phyloP scores from a whole-genome alignment of 2,888 invertebrate species.

The Conomelus anceps region DNA sequence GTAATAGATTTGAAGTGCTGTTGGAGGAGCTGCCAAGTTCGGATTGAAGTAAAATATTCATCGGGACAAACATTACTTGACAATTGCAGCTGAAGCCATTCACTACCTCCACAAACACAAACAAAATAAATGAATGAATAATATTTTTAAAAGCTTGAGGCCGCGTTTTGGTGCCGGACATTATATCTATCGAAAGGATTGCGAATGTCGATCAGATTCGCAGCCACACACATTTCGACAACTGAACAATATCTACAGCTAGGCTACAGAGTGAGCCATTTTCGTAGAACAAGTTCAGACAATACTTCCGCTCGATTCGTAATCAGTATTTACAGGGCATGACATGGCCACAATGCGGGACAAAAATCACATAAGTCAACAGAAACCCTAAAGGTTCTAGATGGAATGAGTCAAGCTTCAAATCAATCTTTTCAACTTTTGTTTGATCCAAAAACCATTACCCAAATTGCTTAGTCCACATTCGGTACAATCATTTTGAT shows the following conservation, averaged over 20 bases:
- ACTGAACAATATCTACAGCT: neutral
- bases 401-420: neutral
- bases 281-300: neutral
- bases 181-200: neutral
- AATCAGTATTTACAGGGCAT: neutral
- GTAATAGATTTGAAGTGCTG: neutral
- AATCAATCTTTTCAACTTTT: neutral
- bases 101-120: neutral
- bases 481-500: too few species aligned
- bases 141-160: neutral
- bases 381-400: neutral
- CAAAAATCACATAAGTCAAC: too few species aligned
- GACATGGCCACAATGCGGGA: neutral
- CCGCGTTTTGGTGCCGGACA: neutral
- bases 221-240: too few species aligned
- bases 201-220: neutral
- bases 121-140: neutral
- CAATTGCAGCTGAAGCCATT: neutral
- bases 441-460: neutral
- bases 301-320: neutral
- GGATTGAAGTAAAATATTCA: neutral
- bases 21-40: neutral
- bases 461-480: neutral
- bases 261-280: too few species aligned
- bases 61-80: neutral